Conservation (phyloP, 2,888 invertebrate species). For the Xanthia icteritia region DNA sequence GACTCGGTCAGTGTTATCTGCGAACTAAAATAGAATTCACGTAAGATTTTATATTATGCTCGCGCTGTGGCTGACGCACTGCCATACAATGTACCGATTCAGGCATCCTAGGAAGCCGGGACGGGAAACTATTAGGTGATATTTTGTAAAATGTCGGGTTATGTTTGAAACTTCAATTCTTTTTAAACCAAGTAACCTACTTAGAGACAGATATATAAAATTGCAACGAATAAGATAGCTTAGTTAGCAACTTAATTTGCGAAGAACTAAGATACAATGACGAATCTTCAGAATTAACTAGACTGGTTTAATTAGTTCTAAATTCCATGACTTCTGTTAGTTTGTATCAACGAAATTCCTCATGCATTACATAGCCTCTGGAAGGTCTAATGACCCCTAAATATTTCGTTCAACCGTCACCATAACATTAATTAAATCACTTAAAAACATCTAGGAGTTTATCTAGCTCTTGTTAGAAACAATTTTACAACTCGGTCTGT, state of each 20-base stretch:
- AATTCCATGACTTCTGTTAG: constrained; percentile 1
- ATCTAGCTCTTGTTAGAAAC: constrained; percentile 29
- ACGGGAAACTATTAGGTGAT: background rate
- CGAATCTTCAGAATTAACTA: background rate
- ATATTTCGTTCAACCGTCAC: constrained; percentile 8
- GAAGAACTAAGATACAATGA: background rate
- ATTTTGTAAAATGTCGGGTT: background rate
- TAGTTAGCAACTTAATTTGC: background rate
- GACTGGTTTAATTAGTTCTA: background rate
- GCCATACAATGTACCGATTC: constrained; percentile 51
- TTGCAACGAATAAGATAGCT: background rate
- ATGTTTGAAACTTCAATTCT: background rate
- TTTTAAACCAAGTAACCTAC: background rate
- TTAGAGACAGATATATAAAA: background rate
- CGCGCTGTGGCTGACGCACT: constrained; percentile 69
- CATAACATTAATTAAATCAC: constrained; percentile 5
- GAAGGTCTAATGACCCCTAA: constrained; percentile 22
- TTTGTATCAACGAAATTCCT: constrained; percentile 17
- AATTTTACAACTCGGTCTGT: constrained; percentile 31
- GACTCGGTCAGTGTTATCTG: constrained; percentile 67
- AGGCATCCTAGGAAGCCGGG: constrained; percentile 28
- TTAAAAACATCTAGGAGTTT: constrained; percentile 7
- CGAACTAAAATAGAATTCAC: constrained; percentile 73
- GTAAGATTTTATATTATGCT: constrained; percentile 68
- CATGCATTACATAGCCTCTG: background rate